Base-by-base conservation (phyloP, 1,140 invertebrate species). In the Octopus sinensis region DNA sequence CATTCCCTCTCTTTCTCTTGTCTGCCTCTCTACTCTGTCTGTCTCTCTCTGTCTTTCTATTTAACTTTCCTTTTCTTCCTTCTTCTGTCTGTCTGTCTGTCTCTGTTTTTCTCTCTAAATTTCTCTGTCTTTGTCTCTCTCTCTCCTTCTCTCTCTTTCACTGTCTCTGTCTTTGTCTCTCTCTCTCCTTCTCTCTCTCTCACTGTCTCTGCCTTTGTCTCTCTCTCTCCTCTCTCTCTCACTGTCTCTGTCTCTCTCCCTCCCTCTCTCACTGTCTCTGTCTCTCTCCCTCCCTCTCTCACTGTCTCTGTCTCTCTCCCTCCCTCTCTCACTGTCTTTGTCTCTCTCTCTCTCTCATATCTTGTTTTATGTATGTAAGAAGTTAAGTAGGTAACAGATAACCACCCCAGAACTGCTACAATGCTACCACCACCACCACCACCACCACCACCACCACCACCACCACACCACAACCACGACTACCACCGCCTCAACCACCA, bases 301-400 rank as follows among this genome's bases (percentile, higher is more conserved):
- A 76, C 80, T 80, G 4, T 80, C 80, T 80, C 80, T 80, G 4
- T 80, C 80, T 80, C 80, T 80, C 7, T 54, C 78, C 54, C 54
- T 79, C 7, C 62, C 51, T 13, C 51, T 52, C 62, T 10, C 79
- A 17, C 51, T 81, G 51, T 52, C 75, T 79, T 71, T 79, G 30
- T 79, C 54, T 79, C 76, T 56, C 77, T 77, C 4, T 56, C 76
- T 82, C 77, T 53, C 76, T 82, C 54, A 17, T 54, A 2, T 75
- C 5, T 53, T 82, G 76, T 17, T 53, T 80, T 52, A n/a, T n/a
- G n/a, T n/a, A n/a, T n/a, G n/a, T n/a, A n/a, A n/a, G n/a, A n/a
- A n/a, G n/a, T n/a, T n/a, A n/a, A n/a, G n/a, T n/a, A n/a, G 30
- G 30, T 43, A 43, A 43, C 30, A 43, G 30, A 43, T 43, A 43